phyloP scores from a whole-genome alignment of 1,140 invertebrate genomes.

The Nomia melanderi region DNA sequence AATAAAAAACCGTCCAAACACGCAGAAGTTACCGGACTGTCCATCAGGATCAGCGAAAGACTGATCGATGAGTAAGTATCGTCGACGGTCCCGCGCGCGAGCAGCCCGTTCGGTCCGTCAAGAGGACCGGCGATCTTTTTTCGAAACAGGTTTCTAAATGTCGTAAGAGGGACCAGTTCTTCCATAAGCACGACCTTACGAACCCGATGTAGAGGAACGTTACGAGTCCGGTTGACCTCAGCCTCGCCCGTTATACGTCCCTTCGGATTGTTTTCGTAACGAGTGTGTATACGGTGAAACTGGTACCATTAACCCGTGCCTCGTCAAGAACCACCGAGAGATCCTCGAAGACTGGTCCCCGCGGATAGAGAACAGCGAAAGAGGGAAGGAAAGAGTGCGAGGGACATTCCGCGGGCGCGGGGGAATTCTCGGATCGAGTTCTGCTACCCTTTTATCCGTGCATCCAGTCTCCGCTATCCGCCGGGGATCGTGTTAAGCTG shows the following conservation, averaged over 20 bases:
- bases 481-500: not conserved
- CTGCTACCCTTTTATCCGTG: not conserved
- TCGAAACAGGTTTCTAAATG: constrained; percentile 63
- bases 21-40: no score
- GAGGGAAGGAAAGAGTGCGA: not conserved
- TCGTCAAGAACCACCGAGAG: constrained; percentile 21
- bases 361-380: constrained; percentile 13
- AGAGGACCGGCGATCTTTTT: constrained; percentile 16
- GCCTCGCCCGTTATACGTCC: constrained; percentile 63
- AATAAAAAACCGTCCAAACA: no score
- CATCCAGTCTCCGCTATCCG: not conserved
- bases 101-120: no score
- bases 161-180: constrained; percentile 68
- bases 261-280: constrained; percentile 71
- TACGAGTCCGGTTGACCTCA: constrained; percentile 61
- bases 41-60: no score
- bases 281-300: constrained; percentile 68
- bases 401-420: no score
- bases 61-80: no score
- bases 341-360: constrained; percentile 29
- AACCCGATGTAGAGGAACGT: constrained; percentile 58
- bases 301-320: constrained; percentile 70
- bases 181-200: constrained; percentile 66
- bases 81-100: not conserved
- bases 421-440: not conserved